Evolutionary conservation across 1,140 invertebrate genomes (phyloP), one percentile per base, ranked within the genome.

Genomic region (Arion vulgaris): DNA sequence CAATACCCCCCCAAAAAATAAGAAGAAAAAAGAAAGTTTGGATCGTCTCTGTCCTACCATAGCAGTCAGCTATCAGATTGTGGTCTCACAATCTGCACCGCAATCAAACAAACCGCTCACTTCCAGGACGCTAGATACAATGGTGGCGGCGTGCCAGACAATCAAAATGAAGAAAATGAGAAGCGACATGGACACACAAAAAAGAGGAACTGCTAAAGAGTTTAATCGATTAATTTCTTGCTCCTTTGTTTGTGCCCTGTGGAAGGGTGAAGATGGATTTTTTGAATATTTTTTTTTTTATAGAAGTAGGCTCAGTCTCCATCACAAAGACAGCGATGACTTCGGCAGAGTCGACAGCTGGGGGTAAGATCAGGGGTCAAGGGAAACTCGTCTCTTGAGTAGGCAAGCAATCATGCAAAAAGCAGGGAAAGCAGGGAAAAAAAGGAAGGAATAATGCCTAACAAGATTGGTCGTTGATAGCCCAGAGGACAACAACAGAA

Each of bases 351-450:
- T 1, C 66, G 78, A 80, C 78, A 80, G 78, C 78, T 80, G 78
- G 78, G 78, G 36, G 53, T 79, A 26, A 34, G 76, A 66, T 71
- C 62, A 71, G 62, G n/a, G 78, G 66, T 45, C 62, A n/a, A 7
- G 66, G 68, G 53, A n/a, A 26, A 36, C 53, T 36, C 28, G 26
- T 41, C 45, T 57, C 76, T 49, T 11, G 53, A 57, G 76, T 53
- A 68, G 78, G 9, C 76, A 69, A 39, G 78, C 78, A 80, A 80
- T 80, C 78, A 80, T 71, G 62, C 68, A 38, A 57, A 80, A 28
- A 71, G 78, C 28, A 66, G 19, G 28, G 32, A 7, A 17, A 23
- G 62, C 4, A 28, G 19, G 28, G 17, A 66, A 66, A 66, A 32
- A 66, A 28, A 80, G 41, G 45, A 53, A 71, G 32, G 71, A 49